Percentiles rank a stretch among this genome's conserved stretches.
phyloP scores from a whole-genome alignment of 2,113 vertebrate genomes.

The Machaerirhynchus nigripectus region DNA sequence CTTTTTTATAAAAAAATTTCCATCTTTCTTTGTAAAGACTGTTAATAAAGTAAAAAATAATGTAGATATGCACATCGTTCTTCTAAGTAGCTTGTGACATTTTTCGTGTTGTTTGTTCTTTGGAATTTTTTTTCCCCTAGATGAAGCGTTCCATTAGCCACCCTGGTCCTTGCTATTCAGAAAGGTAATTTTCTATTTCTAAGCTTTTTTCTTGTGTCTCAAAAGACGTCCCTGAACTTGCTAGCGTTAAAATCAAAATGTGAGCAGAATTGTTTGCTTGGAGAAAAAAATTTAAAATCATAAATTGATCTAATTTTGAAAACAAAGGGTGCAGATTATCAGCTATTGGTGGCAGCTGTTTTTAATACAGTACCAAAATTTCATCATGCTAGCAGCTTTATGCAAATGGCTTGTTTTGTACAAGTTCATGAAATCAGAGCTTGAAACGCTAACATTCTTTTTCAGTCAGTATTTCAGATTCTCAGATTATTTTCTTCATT shows the following conservation, averaged over 20 bases:
- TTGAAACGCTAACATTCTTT: not conserved
- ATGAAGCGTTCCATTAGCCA: slow-evolving; percentile 60
- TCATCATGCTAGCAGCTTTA: not conserved
- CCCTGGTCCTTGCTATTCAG: slow-evolving; percentile 50
- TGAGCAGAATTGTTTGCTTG: not conserved
- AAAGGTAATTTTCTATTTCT: slow-evolving; percentile 36
- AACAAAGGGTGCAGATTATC: not conserved
- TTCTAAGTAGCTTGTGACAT: not conserved
- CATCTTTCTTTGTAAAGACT: not conserved
- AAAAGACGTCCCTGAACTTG: not conserved
- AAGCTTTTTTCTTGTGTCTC: not conserved
- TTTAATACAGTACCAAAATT: not conserved
- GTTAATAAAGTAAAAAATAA: not conserved
- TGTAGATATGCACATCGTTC: not conserved
- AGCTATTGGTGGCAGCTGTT: not conserved
- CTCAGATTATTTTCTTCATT: not conserved
- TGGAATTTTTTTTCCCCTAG: not conserved
- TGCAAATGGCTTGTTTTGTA: not conserved
- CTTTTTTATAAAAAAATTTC: not conserved
- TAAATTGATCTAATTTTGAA: not conserved
- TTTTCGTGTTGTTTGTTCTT: not conserved
- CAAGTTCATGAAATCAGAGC: not conserved
- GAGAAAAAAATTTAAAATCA: not conserved
- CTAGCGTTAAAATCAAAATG: not conserved
- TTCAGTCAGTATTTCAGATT: not conserved